Base-by-base conservation (phyloP, 2,113 vertebrate species). In the Tragelaphus scriptus region DNA sequence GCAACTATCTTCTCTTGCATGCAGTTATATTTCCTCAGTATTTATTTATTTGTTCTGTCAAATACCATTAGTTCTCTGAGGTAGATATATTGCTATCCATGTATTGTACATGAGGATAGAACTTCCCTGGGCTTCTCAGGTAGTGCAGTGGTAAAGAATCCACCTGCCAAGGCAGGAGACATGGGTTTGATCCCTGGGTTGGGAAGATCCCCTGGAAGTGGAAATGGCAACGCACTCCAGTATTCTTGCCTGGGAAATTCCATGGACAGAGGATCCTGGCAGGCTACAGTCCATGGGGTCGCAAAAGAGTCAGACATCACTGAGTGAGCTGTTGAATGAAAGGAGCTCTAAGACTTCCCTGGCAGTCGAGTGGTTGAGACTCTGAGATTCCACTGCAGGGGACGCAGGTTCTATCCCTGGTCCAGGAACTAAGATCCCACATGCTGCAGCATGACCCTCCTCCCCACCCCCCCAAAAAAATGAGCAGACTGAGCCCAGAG, bases 1-100 rank as follows among this genome's bases (percentile, higher is more conserved):
- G 9, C 58, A 85, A 36, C 26, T 55, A 11, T 26, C 15, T 81
- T 81, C 94, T 71, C 40, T 36, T 32, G 5, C 47, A 7, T 28
- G 8, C 28, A 47, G 15, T 65, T 93, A 51, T 21, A n/a, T 49
- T 95, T 85, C 47, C 56, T 91, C 26, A 87, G 21, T 63, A 87
- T 55, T 82, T 32, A 82, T 47, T 86, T 85, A 94, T 94, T 94
- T 94, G 51, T 28, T 94, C 28, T 71, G 28, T 59, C 10, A 91
- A 77, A 68, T 79, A 36, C 28, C 10, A 51, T 28, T 58, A 92
- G 25, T 90, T 92, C 32, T 49, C 12, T 23, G 49, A 79, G 19
- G 16, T 71, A 58, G 44, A 28, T 88, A 17, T 51, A 32, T 44
- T 56, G 10, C 91, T 47, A 23, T 32, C 13, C 56, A n/a, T 13